Evolutionary conservation across 53 echinoderm and acorn worm species (phyloP).

Genomic region (Luidia sarsii): DNA sequence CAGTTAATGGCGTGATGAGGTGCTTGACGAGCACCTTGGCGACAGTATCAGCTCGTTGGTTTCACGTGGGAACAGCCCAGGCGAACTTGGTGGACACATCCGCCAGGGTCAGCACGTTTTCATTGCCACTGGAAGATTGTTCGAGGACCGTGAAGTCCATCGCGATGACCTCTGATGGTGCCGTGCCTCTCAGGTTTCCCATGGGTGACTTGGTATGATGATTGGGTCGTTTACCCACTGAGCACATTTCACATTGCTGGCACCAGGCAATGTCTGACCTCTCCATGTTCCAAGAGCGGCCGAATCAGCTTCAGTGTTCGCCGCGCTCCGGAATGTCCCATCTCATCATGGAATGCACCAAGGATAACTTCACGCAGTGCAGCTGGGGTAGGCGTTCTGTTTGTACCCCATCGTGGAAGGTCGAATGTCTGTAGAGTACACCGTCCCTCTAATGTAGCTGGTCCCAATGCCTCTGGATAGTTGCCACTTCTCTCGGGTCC

Average conservation of each 20-base stretch:
- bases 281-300: slow-evolving; percentile 18
- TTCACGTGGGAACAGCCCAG: slow-evolving; percentile 22
- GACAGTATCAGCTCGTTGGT: slow-evolving; percentile 10
- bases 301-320: slow-evolving; percentile 9
- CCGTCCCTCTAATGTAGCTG: not conserved
- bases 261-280: slow-evolving; percentile 14
- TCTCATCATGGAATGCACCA: slow-evolving; percentile 15
- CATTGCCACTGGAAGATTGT: slow-evolving; percentile 6
- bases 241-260: slow-evolving; percentile 7
- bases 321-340: slow-evolving; percentile 32
- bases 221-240: slow-evolving; percentile 37
- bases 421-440: slow-evolving; percentile 1
- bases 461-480: slow-evolving; percentile 11
- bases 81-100: slow-evolving; percentile 39
- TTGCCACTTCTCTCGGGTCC: not conserved
- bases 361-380: not conserved
- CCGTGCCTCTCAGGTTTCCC: slow-evolving; percentile 26
- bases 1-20: slow-evolving; percentile 30
- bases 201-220: slow-evolving; percentile 10
- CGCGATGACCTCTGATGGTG: slow-evolving; percentile 30
- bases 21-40: slow-evolving; percentile 38
- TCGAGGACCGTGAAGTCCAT: slow-evolving; percentile 47
- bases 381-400: not conserved
- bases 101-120: slow-evolving; percentile 24
- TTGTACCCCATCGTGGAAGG: not conserved